Conservation (phyloP, 2,888 invertebrate species). For the Amblyjoppa proteus region DNA sequence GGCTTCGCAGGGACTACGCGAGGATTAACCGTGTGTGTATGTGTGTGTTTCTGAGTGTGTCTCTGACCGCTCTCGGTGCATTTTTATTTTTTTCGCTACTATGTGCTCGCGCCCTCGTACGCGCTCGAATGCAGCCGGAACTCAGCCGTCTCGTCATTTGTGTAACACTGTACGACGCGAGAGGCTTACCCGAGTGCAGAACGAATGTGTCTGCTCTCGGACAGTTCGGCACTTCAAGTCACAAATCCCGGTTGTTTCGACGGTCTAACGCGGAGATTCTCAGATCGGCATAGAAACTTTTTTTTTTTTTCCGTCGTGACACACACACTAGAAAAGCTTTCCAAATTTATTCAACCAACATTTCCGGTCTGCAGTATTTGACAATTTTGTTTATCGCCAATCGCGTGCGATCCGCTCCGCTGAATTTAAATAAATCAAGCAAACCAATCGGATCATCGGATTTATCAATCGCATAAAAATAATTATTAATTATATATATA, state of each 20-base stretch:
- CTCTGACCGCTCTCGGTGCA: slow-evolving; percentile 20
- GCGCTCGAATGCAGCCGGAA: slow-evolving; percentile 80
- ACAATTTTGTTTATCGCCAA: background rate
- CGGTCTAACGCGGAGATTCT: slow-evolving; percentile 10
- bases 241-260: slow-evolving; percentile 53
- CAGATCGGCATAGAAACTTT: background rate
- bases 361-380: background rate
- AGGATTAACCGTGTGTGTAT: slow-evolving; percentile 31
- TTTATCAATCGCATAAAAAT: background rate
- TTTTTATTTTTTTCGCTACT: slow-evolving; percentile 54
- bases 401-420: background rate
- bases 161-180: slow-evolving; percentile 66
- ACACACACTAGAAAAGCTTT: background rate
- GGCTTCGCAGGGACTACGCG: slow-evolving; percentile 64
- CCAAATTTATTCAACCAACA: background rate
- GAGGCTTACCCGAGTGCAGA: slow-evolving; percentile 26
- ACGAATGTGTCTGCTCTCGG: slow-evolving; percentile 22
- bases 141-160: slow-evolving; percentile 80
- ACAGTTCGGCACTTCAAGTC: background rate
- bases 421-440: too few species aligned
- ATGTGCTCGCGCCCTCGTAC: slow-evolving; percentile 11
- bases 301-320: background rate
- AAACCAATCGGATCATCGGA: too few species aligned
- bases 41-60: background rate
- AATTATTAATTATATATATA: background rate